Percentiles rank a stretch among this genome's conserved stretches.
phyloP scores from a whole-genome alignment of 2,797 vertebrate genomes.

The Lates japonicus region DNA sequence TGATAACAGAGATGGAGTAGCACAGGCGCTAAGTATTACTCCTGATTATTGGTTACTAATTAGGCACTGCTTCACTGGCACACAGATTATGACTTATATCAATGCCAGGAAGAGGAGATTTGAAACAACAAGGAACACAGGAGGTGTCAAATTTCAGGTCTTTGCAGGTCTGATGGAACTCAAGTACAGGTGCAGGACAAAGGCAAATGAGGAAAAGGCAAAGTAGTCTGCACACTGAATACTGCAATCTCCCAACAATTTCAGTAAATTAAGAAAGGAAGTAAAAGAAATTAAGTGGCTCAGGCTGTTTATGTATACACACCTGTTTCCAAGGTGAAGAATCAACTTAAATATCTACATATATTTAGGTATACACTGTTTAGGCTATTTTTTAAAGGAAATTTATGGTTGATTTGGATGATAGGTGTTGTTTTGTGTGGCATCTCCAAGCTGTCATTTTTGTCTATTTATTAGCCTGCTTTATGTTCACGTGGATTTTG shows the following conservation, averaged over 20 bases:
- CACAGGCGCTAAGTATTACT: not conserved
- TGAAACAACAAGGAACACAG: not conserved
- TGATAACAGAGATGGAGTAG: not conserved
- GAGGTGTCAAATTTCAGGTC: not conserved
- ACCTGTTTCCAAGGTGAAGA: not conserved
- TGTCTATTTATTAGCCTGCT: not conserved
- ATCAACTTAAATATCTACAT: not conserved
- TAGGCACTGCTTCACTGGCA: not conserved
- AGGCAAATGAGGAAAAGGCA: not conserved
- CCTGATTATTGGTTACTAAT: not conserved
- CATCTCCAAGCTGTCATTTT: not conserved
- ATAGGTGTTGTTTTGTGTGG: not conserved
- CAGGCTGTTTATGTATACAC: not conserved
- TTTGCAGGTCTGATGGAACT: not conserved
- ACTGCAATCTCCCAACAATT: not conserved
- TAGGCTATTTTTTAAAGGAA: not conserved
- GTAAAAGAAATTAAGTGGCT: not conserved
- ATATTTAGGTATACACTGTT: no score
- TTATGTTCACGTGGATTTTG: not conserved
- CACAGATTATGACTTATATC: not conserved
- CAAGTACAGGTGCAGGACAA: not conserved
- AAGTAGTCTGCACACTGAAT: not conserved
- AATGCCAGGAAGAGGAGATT: not conserved
- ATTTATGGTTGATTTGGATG: not conserved
- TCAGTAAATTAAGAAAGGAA: not conserved